Evolutionary conservation across 2,113 vertebrate genomes (phyloP), one percentile per base, ranked within the genome.

Genomic region (Opisthocomus hoazin): DNA sequence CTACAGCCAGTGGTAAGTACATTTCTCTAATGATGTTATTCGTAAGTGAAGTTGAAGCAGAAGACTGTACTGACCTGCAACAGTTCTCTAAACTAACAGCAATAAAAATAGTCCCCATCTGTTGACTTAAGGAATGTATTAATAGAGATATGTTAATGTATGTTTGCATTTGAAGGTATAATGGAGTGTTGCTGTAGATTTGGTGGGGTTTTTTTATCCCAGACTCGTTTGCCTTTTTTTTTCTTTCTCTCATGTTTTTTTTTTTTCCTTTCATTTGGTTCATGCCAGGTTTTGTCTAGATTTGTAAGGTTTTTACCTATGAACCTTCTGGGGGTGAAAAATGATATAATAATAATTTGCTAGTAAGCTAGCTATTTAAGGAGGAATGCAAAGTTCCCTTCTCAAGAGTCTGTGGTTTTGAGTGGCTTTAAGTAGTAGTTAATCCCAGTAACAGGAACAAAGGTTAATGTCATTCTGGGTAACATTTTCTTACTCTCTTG

Each of bases 1-100:
- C 98, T 99, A 97, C 99, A 99, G 97, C 99, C 99, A 96, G 97
- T 99, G 98, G 99, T 99, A 96, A 98, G 98, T 98, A n/a, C 74
- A 32, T 70, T 75, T 90, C 48, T 84, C 89, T 90, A 32, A 58
- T 45, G 86, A 70, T 41, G 50, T 84, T 71, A 56, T 58, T 70
- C 89, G 50, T 91, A 95, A 76, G 82, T 81, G 61, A 80, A 73
- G 15, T 22, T 89, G 50, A 37, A 17, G 10, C 53, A 34, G 57
- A 34, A 37, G 20, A 71, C 65, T 87, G 7, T 19, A 1, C 8
- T 74, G 83, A 89, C 63, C 46, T 64, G 9, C n/a, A 30, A 46
- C 80, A 64, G 45, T 43, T 86, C 70, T 94, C 60, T 63, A 22
- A 82, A 61, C 18, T 36, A 46, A 13, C 68, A 64, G 64, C 41